A percentile compares a stretch with the other conserved stretches of the same genome.
These are phyloP conservation scores for Trinectes maculatus DNA, from an alignment of 2,113 vertebrate species.

Conservation along the genomic window DNA sequence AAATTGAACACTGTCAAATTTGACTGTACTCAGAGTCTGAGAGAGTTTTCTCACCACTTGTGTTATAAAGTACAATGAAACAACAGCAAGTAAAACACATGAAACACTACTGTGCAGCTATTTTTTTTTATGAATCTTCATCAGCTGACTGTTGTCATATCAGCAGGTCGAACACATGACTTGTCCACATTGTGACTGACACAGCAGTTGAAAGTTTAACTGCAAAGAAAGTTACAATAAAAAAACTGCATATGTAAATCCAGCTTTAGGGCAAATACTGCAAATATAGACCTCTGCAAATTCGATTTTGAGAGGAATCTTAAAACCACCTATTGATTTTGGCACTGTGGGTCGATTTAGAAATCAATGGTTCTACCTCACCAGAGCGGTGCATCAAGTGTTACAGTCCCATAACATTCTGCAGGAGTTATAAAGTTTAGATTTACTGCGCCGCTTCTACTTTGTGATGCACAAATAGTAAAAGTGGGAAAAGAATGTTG, in stretches of 20 bases:
- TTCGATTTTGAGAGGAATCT: neutral
- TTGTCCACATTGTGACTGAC: too few relatives aligned
- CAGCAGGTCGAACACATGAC: too few relatives aligned
- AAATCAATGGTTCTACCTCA: neutral
- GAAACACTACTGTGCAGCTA: too few relatives aligned
- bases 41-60: too few relatives aligned
- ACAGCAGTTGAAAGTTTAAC: too few relatives aligned
- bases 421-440: neutral
- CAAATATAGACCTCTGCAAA: neutral
- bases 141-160: too few relatives aligned
- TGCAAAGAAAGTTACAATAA: too few relatives aligned
- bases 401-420: neutral
- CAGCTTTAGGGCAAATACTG: neutral
- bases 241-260: neutral
- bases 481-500: conserved; percentile 4
- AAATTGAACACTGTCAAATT: neutral
- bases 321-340: neutral
- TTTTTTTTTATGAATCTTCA: too few relatives aligned
- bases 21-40: neutral
- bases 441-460: neutral
- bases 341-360: neutral
- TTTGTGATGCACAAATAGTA: neutral
- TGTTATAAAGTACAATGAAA: too few relatives aligned
- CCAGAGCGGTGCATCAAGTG: neutral
- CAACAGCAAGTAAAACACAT: too few relatives aligned